Evolutionary conservation across 2,888 invertebrate species (phyloP).

Genomic region (Lycophotia porphyrea): DNA sequence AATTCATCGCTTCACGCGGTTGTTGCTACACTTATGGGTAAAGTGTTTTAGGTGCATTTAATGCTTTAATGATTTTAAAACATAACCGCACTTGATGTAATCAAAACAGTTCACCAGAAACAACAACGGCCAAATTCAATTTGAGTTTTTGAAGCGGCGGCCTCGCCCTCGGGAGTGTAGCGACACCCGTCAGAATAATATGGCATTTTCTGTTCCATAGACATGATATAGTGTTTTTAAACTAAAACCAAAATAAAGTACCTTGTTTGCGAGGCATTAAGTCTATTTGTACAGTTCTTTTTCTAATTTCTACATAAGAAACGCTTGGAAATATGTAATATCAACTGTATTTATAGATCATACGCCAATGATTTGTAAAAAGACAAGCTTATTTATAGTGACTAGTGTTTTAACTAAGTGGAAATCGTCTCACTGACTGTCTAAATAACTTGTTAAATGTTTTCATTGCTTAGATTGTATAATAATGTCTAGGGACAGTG

Average conservation of each 20-base stretch:
- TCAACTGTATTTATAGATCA: conserved; percentile 74
- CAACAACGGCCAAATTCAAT: conserved; percentile 48
- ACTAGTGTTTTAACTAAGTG: conserved; percentile 68
- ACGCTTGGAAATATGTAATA: conserved; percentile 71
- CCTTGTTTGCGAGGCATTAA: conserved; percentile 57
- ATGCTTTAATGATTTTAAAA: conserved; percentile 23
- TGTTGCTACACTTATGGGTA: conserved; percentile 50
- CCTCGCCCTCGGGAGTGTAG: conserved; percentile 32
- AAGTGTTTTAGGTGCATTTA: conserved; percentile 31
- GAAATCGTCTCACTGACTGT: conserved; percentile 67
- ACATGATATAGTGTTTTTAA: conserved; percentile 55
- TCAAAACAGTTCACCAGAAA: conserved; percentile 46
- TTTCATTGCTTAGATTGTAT: conserved; percentile 62
- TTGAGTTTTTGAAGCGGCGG: conserved; percentile 11
- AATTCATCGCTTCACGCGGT: conserved; percentile 48
- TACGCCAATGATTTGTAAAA: conserved; percentile 75
- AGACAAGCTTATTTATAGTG: conserved; percentile 78
- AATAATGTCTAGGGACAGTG: conserved; percentile 35
- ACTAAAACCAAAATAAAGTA: conserved; percentile 51
- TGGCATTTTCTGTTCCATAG: conserved; percentile 61
- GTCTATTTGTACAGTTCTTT: conserved; percentile 69
- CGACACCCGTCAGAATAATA: conserved; percentile 37
- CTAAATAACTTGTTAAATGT: conserved; percentile 68
- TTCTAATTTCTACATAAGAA: conserved; percentile 70
- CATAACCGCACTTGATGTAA: conserved; percentile 44